phyloP scores from a whole-genome alignment of 1,140 invertebrate genomes.

The Apolygus lucorum region DNA sequence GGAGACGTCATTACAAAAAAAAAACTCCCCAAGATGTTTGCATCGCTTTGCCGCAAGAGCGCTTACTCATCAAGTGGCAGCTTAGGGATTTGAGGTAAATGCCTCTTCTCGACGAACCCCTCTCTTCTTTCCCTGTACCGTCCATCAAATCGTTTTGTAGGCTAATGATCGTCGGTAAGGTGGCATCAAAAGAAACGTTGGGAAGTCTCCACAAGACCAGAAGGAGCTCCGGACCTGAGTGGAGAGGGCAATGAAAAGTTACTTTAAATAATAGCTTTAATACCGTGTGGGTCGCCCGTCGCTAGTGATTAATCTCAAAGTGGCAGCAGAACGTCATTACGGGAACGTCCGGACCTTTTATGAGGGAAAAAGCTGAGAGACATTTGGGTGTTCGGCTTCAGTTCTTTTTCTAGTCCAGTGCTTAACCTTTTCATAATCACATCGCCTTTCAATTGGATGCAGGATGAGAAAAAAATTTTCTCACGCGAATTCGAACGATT shows the following conservation, averaged over 20 bases:
- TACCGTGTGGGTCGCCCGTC: not conserved
- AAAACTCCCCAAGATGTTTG: not conserved
- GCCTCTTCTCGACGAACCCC: too few relatives aligned
- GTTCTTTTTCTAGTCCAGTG: not conserved
- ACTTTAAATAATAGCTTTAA: constrained; percentile 27
- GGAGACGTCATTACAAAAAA: not conserved
- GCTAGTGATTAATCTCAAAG: constrained; percentile 22
- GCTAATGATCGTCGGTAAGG: not conserved
- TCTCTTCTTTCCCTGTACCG: too few relatives aligned
- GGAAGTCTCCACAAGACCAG: not conserved
- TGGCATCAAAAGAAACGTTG: not conserved
- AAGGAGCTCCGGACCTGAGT: not conserved
- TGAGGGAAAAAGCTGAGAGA: constrained; percentile 20
- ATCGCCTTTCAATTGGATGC: not conserved
- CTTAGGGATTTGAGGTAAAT: too few relatives aligned
- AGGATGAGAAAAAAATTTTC: not conserved
- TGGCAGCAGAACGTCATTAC: constrained; percentile 18
- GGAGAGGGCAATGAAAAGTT: constrained; percentile 23
- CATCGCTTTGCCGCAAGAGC: not conserved
- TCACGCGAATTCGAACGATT: not conserved
- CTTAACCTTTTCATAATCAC: not conserved
- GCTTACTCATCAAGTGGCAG: not conserved
- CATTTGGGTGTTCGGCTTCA: constrained; percentile 8
- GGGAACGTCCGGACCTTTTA: constrained; percentile 15
- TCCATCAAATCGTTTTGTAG: not conserved